Percentiles rank a stretch among this genome's conserved stretches.
Conservation (phyloP, 2,113 vertebrate genomes). For the Brachyistius frenatus region DNA sequence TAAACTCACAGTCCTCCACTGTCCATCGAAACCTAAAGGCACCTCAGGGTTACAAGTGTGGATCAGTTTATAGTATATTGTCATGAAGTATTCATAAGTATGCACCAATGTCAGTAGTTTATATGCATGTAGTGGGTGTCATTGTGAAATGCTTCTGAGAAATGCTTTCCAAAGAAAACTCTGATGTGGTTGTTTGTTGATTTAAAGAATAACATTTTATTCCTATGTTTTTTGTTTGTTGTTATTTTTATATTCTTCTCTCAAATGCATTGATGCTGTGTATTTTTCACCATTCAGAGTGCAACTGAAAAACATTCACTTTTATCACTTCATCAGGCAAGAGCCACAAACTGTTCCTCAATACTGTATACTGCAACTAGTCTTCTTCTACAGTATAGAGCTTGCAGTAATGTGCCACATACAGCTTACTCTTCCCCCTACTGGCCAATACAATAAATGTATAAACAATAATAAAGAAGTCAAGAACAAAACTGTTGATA, state of each 20-base stretch:
- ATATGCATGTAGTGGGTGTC: not conserved
- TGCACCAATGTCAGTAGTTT: not conserved
- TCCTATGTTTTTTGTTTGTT: not conserved
- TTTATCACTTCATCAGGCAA: too few relatives aligned
- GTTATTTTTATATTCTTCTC: not conserved
- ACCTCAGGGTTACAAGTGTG: not conserved
- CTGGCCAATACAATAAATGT: not conserved
- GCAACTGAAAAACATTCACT: too few relatives aligned
- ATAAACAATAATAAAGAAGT: not conserved
- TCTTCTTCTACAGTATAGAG: too few relatives aligned
- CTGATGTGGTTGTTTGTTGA: not conserved
- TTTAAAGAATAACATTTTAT: too few relatives aligned
- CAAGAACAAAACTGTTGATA: too few relatives aligned
- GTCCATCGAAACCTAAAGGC: constrained; percentile 27
- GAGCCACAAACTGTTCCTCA: too few relatives aligned
- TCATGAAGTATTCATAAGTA: constrained; percentile 27
- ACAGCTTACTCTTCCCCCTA: too few relatives aligned
- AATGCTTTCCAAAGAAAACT: too few relatives aligned
- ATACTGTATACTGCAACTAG: too few relatives aligned
- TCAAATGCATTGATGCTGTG: too few relatives aligned
- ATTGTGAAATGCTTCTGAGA: not conserved
- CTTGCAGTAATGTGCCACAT: too few relatives aligned
- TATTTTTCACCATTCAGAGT: too few relatives aligned
- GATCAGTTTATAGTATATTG: constrained; percentile 20
- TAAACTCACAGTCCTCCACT: not conserved